These are phyloP conservation scores for Hypotaenidia philippensis DNA, from an alignment of 2,797 vertebrate species.

Conservation along the genomic window DNA sequence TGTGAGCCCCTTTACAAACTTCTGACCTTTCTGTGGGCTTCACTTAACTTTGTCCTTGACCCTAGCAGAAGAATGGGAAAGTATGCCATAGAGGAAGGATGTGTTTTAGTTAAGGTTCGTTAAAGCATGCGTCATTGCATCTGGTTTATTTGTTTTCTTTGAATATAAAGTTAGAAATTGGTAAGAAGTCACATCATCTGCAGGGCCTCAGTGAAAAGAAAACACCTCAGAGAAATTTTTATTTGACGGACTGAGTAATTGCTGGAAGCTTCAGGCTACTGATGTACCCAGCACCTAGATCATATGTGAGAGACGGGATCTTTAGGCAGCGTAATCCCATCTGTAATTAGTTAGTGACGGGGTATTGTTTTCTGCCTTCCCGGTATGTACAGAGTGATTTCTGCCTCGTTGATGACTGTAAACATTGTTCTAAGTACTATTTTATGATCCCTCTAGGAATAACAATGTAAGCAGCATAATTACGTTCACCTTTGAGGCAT, in stretches of 20 bases:
- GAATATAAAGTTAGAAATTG: neutral
- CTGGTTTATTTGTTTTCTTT: neutral
- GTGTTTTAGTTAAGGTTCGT: neutral
- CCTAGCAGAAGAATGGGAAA: neutral
- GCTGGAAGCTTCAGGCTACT: neutral
- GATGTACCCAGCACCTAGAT: neutral
- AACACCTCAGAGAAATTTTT: conserved; percentile 3
- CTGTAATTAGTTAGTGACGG: neutral
- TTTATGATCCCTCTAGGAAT: conserved; percentile 65
- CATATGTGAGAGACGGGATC: neutral
- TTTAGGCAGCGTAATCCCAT: neutral
- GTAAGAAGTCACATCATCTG: neutral
- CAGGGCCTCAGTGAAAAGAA: neutral
- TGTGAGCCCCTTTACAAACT: neutral
- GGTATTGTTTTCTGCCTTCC: conserved; percentile 7
- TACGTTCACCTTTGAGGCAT: conserved; percentile 64
- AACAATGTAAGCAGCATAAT: conserved; percentile 66
- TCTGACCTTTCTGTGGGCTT: neutral
- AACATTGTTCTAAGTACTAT: conserved; percentile 54
- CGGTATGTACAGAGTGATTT: neutral
- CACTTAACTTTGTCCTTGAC: neutral
- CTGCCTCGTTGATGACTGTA: conserved; percentile 39
- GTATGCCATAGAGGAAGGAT: neutral
- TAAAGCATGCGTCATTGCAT: neutral
- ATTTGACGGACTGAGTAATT: conserved; percentile 12